A percentile compares a stretch with the other conserved stretches of the same genome.
Evolutionary conservation across 2,113 vertebrate species (phyloP).

Genomic region (Albula glossodonta): DNA sequence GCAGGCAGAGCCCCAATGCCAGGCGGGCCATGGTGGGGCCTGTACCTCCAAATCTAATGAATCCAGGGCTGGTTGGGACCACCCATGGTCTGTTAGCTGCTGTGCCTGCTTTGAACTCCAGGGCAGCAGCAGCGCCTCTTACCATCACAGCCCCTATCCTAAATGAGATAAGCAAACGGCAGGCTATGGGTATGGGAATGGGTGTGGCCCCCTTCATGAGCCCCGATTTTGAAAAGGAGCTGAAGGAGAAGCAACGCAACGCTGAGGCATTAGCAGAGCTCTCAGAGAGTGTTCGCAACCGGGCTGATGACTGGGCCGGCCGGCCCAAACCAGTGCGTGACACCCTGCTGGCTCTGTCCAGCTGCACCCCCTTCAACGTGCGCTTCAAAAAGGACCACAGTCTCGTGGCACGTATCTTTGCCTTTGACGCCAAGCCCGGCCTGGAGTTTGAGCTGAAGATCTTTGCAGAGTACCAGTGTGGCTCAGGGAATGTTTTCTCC

Average conservation of each 20-base stretch:
- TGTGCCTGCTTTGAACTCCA: constrained; percentile 70
- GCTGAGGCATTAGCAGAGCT: constrained; percentile 70
- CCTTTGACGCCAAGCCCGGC: constrained; percentile 76
- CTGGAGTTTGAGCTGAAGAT: constrained; percentile 83
- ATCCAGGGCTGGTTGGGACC: constrained; percentile 71
- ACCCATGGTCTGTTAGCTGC: constrained; percentile 61
- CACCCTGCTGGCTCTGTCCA: constrained; percentile 72
- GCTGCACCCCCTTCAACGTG: constrained; percentile 81
- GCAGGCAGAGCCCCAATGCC: constrained; percentile 77
- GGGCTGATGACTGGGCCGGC: constrained; percentile 81
- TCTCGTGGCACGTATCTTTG: constrained; percentile 78
- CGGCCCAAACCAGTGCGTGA: constrained; percentile 81
- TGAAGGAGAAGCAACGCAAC: constrained; percentile 71
- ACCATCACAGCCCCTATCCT: constrained; percentile 69
- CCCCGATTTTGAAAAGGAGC: constrained; percentile 77
- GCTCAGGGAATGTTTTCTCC: constrained; percentile 80
- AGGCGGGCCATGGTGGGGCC: constrained; percentile 77
- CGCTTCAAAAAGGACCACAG: constrained; percentile 88
- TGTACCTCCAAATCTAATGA: constrained; percentile 75
- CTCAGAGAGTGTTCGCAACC: constrained; percentile 76
- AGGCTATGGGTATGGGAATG: constrained; percentile 64
- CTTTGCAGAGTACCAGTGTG: constrained; percentile 82
- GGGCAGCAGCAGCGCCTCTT: constrained; percentile 62
- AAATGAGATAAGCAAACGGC: constrained; percentile 72
- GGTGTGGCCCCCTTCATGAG: constrained; percentile 65